Percentiles rank a stretch among this genome's conserved stretches.
Evolutionary conservation across 1,140 invertebrate species (phyloP).

Genomic region (Zaprionus africanus): DNA sequence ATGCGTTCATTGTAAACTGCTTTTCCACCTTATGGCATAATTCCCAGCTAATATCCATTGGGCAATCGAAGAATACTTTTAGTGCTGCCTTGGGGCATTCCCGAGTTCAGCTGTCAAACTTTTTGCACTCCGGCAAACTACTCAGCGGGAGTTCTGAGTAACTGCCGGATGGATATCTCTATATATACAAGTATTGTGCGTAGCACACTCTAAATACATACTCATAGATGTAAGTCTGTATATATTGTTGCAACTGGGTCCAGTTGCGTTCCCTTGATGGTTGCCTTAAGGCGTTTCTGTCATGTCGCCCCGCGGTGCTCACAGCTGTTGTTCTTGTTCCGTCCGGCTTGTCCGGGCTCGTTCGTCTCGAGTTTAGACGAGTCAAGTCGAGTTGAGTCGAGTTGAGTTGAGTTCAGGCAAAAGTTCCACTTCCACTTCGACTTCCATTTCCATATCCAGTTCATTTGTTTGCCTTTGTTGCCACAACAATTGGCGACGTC

Average conservation of each 20-base stretch:
- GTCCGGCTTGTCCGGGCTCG: neutral
- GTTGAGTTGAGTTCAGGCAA: constrained; percentile 27
- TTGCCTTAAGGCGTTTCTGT: constrained; percentile 52
- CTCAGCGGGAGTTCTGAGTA: constrained; percentile 33
- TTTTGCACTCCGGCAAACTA: constrained; percentile 42
- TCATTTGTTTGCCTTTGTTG: constrained; percentile 79
- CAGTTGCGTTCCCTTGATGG: constrained; percentile 59
- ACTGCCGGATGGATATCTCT: constrained; percentile 5
- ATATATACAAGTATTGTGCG: neutral
- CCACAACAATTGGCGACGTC: constrained; percentile 72
- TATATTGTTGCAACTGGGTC: constrained; percentile 36
- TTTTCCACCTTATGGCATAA: constrained; percentile 43
- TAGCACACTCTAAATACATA: neutral
- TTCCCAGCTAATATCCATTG: constrained; percentile 42
- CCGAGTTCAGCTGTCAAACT: constrained; percentile 49
- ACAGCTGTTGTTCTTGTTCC: constrained; percentile 37
- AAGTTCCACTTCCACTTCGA: constrained; percentile 48
- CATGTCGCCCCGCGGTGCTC: constrained; percentile 38
- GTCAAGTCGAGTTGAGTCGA: constrained; percentile 13
- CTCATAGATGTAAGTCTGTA: constrained; percentile 8
- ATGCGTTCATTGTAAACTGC: constrained; percentile 13
- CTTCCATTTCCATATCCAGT: constrained; percentile 59
- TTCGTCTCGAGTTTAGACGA: constrained; percentile 5
- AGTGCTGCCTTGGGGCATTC: constrained; percentile 42
- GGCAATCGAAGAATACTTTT: constrained; percentile 53